Evolutionary conservation across 2,797 vertebrate genomes (phyloP).

Genomic region (Molossus alvarezi): DNA sequence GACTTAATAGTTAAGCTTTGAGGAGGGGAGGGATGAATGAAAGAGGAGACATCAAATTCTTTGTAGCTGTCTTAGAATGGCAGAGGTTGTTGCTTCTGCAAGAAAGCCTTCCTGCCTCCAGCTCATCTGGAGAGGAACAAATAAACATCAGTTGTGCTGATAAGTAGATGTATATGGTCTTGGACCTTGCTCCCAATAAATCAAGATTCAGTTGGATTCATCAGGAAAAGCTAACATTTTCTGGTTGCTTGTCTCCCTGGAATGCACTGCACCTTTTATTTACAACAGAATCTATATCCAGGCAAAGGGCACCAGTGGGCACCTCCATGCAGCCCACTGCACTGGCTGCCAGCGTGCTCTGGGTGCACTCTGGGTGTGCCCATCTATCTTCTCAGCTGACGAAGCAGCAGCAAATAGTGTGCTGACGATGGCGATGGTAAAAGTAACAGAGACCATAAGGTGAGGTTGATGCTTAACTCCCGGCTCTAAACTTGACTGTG

Average conservation of each 20-base stretch:
- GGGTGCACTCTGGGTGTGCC: accelerated
- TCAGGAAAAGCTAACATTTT: slow-evolving; percentile 35
- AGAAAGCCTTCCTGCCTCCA: neutral
- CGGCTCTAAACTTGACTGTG: neutral
- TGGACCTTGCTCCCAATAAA: slow-evolving; percentile 75
- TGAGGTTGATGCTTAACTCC: neutral
- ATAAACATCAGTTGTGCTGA: neutral
- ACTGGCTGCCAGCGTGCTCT: neutral
- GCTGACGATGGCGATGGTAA: neutral
- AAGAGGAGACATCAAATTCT: neutral
- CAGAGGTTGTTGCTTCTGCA: neutral
- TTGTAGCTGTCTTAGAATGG: neutral
- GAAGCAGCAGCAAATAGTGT: neutral
- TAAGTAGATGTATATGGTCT: neutral
- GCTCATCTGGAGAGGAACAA: neutral
- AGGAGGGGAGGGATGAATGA: too few species aligned
- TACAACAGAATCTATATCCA: neutral
- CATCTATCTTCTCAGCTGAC: neutral
- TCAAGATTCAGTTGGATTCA: slow-evolving; percentile 66
- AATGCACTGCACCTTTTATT: neutral
- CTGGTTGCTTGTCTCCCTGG: neutral
- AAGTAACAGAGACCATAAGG: neutral
- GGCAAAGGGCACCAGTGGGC: neutral
- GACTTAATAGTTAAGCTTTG: neutral
- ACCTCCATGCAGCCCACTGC: neutral